Conservation (phyloP, 2,113 vertebrate genomes). For the Megatriorchis doriae region DNA sequence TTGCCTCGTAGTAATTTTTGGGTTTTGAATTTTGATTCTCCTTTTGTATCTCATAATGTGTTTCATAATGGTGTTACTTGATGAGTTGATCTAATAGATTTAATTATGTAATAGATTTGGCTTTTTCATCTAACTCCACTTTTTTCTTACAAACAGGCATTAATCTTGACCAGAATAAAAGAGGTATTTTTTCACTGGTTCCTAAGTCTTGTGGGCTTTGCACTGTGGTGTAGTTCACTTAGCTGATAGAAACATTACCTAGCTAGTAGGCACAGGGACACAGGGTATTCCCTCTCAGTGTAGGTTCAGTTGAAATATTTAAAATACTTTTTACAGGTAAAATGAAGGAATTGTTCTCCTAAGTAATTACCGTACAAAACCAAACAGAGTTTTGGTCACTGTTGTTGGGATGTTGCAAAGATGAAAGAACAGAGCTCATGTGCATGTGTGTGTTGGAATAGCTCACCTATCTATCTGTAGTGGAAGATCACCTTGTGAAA, state of each 20-base stretch:
- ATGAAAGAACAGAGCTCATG: background rate
- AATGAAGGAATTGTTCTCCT: background rate
- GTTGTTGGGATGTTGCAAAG: background rate
- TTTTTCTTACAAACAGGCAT: slow-evolving; percentile 71
- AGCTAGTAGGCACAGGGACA: background rate
- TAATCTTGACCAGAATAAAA: slow-evolving; percentile 77
- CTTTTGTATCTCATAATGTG: background rate
- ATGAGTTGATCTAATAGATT: background rate
- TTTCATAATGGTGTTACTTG: background rate
- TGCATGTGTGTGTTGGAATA: background rate
- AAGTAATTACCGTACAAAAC: background rate
- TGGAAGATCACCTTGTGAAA: background rate
- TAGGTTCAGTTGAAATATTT: background rate
- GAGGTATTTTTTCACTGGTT: slow-evolving; percentile 75
- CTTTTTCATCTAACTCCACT: slow-evolving; percentile 18
- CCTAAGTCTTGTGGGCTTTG: slow-evolving; percentile 47
- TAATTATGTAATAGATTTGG: background rate
- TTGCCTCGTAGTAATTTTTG: background rate
- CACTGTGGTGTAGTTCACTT: slow-evolving; percentile 56
- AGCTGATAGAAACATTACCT: slow-evolving; percentile 21
- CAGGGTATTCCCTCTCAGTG: background rate
- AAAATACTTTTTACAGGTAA: background rate
- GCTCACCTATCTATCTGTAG: background rate
- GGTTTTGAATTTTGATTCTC: background rate
- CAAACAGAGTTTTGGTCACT: background rate